These are phyloP conservation scores for Chlorodrepanis virens DNA, from an alignment of 2,113 vertebrate species.

Conservation along the genomic window DNA sequence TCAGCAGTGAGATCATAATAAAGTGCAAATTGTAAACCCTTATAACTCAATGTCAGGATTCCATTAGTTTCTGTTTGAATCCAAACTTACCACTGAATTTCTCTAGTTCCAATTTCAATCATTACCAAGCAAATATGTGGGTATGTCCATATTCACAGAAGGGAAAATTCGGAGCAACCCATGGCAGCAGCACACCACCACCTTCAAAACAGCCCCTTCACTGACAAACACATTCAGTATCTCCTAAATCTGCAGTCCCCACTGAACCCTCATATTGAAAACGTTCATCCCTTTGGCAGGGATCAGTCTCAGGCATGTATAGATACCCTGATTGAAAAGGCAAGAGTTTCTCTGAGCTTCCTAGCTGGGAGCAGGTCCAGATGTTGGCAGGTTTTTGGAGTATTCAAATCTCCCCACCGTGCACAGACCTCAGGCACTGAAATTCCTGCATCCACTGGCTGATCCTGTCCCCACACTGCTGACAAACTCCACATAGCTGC, in stretches of 20 bases:
- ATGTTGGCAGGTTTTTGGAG: neutral
- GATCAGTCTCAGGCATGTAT: neutral
- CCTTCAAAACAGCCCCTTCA: neutral
- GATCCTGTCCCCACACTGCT: neutral
- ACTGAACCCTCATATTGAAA: neutral
- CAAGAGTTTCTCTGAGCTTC: neutral
- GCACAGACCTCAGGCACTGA: neutral
- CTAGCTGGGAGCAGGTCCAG: neutral
- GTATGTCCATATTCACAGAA: neutral
- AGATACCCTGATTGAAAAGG: neutral
- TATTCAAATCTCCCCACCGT: neutral
- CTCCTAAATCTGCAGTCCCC: neutral
- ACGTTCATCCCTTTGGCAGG: neutral
- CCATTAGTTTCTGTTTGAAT: neutral
- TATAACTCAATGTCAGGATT: neutral
- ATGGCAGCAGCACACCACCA: neutral
- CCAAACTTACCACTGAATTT: neutral
- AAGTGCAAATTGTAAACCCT: neutral
- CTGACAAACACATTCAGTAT: accelerated
- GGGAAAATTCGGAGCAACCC: neutral
- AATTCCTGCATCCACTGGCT: neutral
- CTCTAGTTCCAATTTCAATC: neutral
- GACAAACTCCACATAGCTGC: neutral
- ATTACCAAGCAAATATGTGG: neutral
- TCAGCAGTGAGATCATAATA: neutral